A percentile compares a stretch with the other conserved stretches of the same genome.
phyloP scores from a whole-genome alignment of 2,888 invertebrate species.

The Dendrolimus pini region DNA sequence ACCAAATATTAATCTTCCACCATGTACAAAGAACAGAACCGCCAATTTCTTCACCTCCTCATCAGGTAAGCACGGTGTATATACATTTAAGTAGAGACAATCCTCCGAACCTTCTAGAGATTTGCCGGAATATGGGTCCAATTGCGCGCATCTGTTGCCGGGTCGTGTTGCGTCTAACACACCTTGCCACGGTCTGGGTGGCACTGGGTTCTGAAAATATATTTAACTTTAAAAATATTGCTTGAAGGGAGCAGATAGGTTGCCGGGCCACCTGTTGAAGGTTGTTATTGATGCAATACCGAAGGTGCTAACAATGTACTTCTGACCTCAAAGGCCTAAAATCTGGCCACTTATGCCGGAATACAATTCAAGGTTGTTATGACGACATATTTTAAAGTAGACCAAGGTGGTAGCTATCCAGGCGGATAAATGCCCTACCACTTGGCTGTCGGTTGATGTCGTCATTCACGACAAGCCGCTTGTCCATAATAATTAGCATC shows the following conservation, averaged over 20 bases:
- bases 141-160: slow-evolving; percentile 56
- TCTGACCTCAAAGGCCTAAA: no score
- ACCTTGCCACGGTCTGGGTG: slow-evolving; percentile 43
- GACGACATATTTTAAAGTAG: no score
- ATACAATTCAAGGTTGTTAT: no score
- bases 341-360: no score
- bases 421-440: no score
- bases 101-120: slow-evolving; percentile 77
- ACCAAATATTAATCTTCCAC: slow-evolving; percentile 73
- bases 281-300: no score
- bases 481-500: no score
- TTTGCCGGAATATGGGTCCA: slow-evolving; percentile 50
- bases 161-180: slow-evolving; percentile 53
- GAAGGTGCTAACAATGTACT: no score
- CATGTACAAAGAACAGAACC: slow-evolving; percentile 76
- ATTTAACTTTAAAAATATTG: not conserved
- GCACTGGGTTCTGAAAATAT: slow-evolving; percentile 48
- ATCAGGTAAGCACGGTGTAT: slow-evolving; percentile 73
- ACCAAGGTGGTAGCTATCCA: no score
- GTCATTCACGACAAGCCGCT: no score
- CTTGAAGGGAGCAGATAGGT: not conserved
- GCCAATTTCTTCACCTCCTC: slow-evolving; percentile 51
- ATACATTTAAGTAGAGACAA: slow-evolving; percentile 82
- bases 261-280: not conserved
- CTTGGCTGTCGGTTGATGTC: no score